Conservation (phyloP, 1,140 invertebrate species). For the Orchesella cincta region DNA sequence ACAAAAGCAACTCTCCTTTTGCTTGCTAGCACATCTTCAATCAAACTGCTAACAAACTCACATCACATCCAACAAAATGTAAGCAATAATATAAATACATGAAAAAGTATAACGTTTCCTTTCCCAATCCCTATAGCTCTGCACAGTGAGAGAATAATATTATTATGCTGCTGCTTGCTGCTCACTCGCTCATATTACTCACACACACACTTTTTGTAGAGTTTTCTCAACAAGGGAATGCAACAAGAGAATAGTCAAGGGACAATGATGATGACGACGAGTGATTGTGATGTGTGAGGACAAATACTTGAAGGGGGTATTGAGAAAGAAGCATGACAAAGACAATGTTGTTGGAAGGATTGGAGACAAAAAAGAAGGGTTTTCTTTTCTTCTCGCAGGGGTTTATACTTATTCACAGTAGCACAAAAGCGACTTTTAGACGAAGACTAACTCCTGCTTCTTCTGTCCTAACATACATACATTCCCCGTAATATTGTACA, state of each 20-base stretch:
- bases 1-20: no score
- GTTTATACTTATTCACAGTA: no score
- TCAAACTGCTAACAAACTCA: background rate
- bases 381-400: background rate
- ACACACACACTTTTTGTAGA: no score
- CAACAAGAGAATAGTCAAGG: background rate
- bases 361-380: background rate
- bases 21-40: background rate
- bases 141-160: no score
- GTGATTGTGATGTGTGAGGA: background rate
- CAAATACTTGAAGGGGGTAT: background rate
- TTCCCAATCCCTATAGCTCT: background rate
- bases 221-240: no score
- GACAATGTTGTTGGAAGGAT: background rate
- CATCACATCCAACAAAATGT: background rate
- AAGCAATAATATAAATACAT: background rate
- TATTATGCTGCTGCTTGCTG: no score
- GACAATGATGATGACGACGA: background rate
- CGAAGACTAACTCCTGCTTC: no score
- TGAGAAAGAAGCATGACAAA: background rate
- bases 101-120: constrained; percentile 1
- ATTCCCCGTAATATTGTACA: no score
- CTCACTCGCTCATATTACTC: background rate
- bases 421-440: no score
- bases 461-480: no score